phyloP scores from a whole-genome alignment of 2,888 invertebrate genomes.

The Anodontia alba region DNA sequence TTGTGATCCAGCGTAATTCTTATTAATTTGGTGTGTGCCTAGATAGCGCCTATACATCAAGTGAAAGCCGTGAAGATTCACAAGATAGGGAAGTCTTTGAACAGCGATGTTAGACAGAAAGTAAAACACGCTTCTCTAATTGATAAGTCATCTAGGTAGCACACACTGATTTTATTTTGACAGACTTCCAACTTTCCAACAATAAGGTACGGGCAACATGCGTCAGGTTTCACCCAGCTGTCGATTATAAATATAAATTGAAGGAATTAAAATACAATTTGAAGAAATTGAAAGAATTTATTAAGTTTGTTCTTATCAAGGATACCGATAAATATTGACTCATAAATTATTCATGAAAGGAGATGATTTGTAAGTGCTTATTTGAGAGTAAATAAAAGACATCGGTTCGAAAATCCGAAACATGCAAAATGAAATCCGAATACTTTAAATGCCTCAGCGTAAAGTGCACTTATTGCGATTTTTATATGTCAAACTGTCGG shows the following conservation, averaged over 20 bases:
- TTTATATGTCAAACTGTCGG: too few species aligned
- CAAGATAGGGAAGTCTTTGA: too few species aligned
- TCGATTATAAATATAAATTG: background rate
- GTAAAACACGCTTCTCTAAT: conserved; percentile 7
- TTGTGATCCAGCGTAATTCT: too few species aligned
- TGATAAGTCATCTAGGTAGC: background rate
- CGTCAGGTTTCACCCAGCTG: conserved; percentile 4
- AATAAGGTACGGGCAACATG: background rate
- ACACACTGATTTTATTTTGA: background rate
- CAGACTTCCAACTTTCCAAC: background rate
- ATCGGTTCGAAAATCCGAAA: conserved; percentile 12
- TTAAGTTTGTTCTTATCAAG: conserved; percentile 3
- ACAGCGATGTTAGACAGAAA: background rate
- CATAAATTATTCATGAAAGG: conserved; percentile 22
- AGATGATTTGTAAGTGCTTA: background rate
- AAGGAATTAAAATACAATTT: conserved; percentile 17
- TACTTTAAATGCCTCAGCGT: background rate
- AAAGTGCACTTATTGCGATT: too few species aligned
- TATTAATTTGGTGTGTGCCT: too few species aligned
- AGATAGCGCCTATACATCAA: too few species aligned
- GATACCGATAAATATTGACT: conserved; percentile 29
- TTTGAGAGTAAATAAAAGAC: conserved; percentile 3
- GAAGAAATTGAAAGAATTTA: conserved; percentile 5
- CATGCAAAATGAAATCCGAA: background rate
- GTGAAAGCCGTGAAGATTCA: too few species aligned